Base-by-base conservation (phyloP, 2,888 invertebrate genomes). In the Dryocosmus kuriphilus region DNA sequence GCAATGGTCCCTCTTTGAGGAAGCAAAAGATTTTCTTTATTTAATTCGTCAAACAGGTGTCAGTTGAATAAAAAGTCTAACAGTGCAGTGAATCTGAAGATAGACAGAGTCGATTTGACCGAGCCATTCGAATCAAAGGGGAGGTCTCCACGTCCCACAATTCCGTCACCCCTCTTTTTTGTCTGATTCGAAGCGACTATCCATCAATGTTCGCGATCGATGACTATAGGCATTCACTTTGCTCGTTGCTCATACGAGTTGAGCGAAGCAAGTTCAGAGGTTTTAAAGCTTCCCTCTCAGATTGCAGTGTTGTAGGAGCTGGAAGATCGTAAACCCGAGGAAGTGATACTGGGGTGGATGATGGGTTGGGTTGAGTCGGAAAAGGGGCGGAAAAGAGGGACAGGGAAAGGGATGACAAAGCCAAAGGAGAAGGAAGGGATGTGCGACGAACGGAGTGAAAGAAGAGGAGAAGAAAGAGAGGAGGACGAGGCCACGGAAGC, bases 401-500 rank as follows among this genome's bases (percentile, higher is more conserved):
- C 11, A 62, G 73, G 75, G 73, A 57, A 76, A 62, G 83, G 80
- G 79, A 75, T 79, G 76, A 79, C 79, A 79, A 77, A 76, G 67
- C 74, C 67, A 63, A 57, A 79, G 77, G 32, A 74, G 79, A 71
- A 57, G 75, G 74, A 76, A 80, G 78, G 76, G 77, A 71, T 67
- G 77, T 63, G 75, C 78, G 27, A 62, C 60, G 38, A 38, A 55
- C 30, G 65, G 57, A 77, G 80, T 79, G 77, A 71, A 78, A 80
- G 81, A 80, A 63, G 78, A 79, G 78, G 74, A 80, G 78, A 81
- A 77, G 81, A 81, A 83, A 78, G 65, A 79, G 55, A 74, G 63
- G 65, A 73, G 46, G 38, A 62, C 81, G 79, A 78, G 81, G 82
- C 82, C 82, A 82, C 82, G 84, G 82, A 86, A 85, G 87, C 86